Conservation (phyloP, 2,797 vertebrate species). For the Netta rufina region DNA sequence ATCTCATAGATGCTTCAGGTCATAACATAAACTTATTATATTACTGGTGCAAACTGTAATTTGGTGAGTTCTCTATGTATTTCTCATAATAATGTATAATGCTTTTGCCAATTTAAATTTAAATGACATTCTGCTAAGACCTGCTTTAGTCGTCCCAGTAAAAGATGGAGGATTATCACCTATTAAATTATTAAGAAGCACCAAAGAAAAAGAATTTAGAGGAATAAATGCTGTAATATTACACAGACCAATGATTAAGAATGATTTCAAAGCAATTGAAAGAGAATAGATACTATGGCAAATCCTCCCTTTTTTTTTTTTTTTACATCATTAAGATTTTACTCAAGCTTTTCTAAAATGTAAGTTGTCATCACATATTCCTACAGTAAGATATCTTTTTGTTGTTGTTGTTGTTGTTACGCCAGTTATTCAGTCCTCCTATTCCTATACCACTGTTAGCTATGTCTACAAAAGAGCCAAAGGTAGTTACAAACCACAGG, state of each 20-base stretch:
- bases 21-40: not conserved
- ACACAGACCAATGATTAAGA: not conserved
- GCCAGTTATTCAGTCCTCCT: not conserved
- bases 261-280: not conserved
- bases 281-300: not conserved
- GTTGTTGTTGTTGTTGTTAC: not conserved
- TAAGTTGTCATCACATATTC: not conserved
- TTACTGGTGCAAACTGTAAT: not conserved
- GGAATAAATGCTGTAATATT: not conserved
- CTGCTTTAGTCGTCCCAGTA: not conserved
- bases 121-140: not conserved
- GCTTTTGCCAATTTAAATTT: not conserved
- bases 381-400: not conserved
- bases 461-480: not conserved
- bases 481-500: not conserved
- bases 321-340: not conserved
- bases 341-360: not conserved
- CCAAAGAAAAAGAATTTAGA: not conserved
- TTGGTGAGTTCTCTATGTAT: not conserved
- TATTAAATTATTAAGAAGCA: not conserved
- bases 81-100: not conserved
- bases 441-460: not conserved
- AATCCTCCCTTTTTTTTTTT: not conserved
- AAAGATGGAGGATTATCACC: not conserved
- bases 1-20: not conserved